phyloP scores from a whole-genome alignment of 2,797 vertebrate genomes.

The Decapterus maruadsi region DNA sequence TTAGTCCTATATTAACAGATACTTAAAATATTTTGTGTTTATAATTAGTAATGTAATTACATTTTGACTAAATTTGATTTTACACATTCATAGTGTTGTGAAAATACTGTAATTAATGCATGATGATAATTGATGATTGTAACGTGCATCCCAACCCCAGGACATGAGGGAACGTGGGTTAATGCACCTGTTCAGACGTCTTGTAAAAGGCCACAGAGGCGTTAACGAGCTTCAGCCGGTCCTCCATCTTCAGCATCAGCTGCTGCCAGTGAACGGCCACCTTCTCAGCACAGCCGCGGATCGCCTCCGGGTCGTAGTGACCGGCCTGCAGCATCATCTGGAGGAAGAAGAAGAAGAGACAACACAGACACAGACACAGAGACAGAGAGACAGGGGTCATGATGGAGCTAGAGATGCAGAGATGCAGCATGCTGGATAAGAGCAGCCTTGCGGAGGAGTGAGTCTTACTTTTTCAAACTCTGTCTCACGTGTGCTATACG shows the following conservation, averaged over 20 bases:
- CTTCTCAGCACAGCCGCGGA: conserved; percentile 95
- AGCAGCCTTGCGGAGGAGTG: neutral
- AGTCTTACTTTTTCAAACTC: too few relatives aligned
- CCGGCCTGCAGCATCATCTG: conserved; percentile 92
- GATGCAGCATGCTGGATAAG: neutral
- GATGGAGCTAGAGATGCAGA: neutral
- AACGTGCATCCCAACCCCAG: neutral
- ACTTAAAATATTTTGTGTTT: too few relatives aligned
- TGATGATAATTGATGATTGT: too few relatives aligned
- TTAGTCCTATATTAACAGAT: too few relatives aligned
- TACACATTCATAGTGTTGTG: too few relatives aligned
- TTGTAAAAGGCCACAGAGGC: conserved; percentile 99
- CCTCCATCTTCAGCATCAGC: conserved; percentile 99
- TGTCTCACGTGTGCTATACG: neutral
- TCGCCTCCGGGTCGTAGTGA: conserved; percentile 95
- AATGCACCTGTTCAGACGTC: conserved; percentile 95
- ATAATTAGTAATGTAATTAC: too few relatives aligned
- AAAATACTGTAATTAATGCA: too few relatives aligned
- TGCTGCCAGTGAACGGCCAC: conserved; percentile 98
- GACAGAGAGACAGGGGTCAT: neutral
- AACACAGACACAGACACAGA: too few relatives aligned
- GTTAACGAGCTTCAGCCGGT: conserved; percentile 97
- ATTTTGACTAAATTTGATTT: too few relatives aligned
- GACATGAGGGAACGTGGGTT: neutral
- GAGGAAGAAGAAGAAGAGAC: neutral